Evolutionary conservation across 2,888 invertebrate genomes (phyloP).

Genomic region (Perizoma flavofasciatum): DNA sequence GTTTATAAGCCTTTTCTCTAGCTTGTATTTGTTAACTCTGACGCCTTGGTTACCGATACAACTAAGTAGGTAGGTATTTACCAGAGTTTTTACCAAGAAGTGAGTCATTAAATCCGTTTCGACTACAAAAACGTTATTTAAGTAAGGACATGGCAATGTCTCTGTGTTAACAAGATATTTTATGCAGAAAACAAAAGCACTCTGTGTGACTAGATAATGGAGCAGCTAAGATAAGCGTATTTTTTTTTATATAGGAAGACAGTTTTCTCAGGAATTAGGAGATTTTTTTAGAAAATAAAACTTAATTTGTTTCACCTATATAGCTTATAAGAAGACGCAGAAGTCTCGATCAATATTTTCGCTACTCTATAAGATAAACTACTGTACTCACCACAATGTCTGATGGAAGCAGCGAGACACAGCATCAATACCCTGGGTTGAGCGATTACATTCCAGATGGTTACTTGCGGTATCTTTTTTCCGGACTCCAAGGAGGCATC

Average conservation of each 20-base stretch:
- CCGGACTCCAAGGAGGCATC: slow-evolving; percentile 65
- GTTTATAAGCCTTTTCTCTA: no score
- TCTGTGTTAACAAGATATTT: background rate
- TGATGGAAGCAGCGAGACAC: slow-evolving; percentile 93
- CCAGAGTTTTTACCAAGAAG: slow-evolving; percentile 9
- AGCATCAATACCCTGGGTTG: slow-evolving; percentile 91
- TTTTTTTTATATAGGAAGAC: no score
- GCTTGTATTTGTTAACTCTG: no score
- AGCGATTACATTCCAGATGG: slow-evolving; percentile 89
- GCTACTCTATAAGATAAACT: no score
- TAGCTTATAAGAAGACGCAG: no score
- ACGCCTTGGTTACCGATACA: no score
- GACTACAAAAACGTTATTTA: slow-evolving; percentile 9
- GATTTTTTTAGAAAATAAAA: no score
- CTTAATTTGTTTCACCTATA: no score
- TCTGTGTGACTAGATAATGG: no score
- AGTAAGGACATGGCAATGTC: slow-evolving; percentile 18
- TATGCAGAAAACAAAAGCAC: background rate
- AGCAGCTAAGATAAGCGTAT: background rate
- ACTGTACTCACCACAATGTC: slow-evolving; percentile 89
- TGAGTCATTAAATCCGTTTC: slow-evolving; percentile 23
- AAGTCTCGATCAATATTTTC: no score
- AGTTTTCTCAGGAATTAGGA: no score
- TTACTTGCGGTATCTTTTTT: slow-evolving; percentile 81
- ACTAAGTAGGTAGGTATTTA: background rate